A percentile compares a stretch with the other conserved stretches of the same genome.
Evolutionary conservation across 2,797 vertebrate species (phyloP).

Genomic region (Parotocinclus haroldoi): DNA sequence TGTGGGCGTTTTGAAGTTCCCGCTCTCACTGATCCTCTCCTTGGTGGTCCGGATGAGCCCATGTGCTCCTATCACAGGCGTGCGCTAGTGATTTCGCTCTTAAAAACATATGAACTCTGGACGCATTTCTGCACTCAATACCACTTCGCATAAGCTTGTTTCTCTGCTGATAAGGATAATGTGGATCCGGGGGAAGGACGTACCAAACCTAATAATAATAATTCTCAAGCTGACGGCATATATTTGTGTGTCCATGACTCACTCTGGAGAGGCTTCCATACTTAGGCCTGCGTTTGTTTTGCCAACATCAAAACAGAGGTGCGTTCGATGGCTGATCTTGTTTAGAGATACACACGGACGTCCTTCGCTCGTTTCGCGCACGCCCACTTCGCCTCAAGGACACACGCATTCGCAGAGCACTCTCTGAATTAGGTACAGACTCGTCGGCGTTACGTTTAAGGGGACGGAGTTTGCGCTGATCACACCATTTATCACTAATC

Average conservation of each 20-base stretch:
- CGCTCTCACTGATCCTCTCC: not conserved
- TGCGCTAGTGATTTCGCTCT: not conserved
- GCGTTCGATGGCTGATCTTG: conserved; percentile 4
- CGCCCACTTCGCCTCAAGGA: not conserved
- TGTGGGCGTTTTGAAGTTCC: not conserved
- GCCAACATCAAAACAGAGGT: conserved; percentile 52
- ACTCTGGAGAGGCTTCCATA: conserved; percentile 38
- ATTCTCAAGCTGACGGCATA: not conserved
- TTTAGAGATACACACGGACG: conserved; percentile 26
- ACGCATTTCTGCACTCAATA: no score
- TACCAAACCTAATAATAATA: no score
- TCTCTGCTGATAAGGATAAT: no score
- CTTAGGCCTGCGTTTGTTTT: conserved; percentile 63
- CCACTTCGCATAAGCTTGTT: no score
- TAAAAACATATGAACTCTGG: not conserved
- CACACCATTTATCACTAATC: no score
- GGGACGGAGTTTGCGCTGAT: no score
- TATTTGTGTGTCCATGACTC: not conserved
- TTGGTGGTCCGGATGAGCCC: not conserved
- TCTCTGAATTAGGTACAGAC: no score
- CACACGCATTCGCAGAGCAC: not conserved
- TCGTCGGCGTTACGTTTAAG: no score
- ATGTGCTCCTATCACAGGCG: not conserved
- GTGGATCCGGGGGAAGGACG: no score
- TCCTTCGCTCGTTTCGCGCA: no score